Conservation (phyloP, 2,797 vertebrate species). For the Serranus cabrilla region DNA sequence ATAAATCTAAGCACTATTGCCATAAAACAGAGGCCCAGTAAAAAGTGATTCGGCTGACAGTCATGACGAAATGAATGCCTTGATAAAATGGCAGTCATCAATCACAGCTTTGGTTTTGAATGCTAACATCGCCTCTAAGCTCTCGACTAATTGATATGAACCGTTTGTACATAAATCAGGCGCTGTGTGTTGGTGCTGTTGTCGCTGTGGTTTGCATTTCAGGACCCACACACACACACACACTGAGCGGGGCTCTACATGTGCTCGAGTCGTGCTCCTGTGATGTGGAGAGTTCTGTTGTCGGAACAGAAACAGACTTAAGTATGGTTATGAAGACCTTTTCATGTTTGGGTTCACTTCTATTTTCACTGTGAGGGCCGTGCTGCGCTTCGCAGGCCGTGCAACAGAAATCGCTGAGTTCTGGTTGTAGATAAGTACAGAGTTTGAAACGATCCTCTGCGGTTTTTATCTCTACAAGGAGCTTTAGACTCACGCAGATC, state of each 20-base stretch:
- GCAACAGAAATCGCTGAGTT: neutral
- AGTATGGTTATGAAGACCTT: neutral
- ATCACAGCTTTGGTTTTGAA: conserved; percentile 72
- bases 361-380: neutral
- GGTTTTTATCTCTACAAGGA: conserved; percentile 4
- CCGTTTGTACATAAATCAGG: conserved; percentile 74
- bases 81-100: conserved; percentile 79
- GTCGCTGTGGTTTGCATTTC: conserved; percentile 51
- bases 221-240: conserved; percentile 24
- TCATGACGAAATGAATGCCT: conserved; percentile 77
- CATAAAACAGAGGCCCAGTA: conserved; percentile 70
- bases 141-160: conserved; percentile 76
- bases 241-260: conserved; percentile 8
- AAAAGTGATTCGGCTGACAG: conserved; percentile 77
- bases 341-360: neutral
- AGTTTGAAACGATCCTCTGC: conserved; percentile 20
- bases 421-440: conserved; percentile 6
- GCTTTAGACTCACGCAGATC: neutral
- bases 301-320: conserved; percentile 6
- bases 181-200: conserved; percentile 51
- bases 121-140: conserved; percentile 60
- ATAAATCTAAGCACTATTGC: conserved; percentile 76
- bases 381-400: neutral
- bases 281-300: conserved; percentile 21
- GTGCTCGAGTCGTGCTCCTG: conserved; percentile 23